These are phyloP conservation scores for Gibbula magus DNA, from an alignment of 2,888 invertebrate species.

Conservation along the genomic window DNA sequence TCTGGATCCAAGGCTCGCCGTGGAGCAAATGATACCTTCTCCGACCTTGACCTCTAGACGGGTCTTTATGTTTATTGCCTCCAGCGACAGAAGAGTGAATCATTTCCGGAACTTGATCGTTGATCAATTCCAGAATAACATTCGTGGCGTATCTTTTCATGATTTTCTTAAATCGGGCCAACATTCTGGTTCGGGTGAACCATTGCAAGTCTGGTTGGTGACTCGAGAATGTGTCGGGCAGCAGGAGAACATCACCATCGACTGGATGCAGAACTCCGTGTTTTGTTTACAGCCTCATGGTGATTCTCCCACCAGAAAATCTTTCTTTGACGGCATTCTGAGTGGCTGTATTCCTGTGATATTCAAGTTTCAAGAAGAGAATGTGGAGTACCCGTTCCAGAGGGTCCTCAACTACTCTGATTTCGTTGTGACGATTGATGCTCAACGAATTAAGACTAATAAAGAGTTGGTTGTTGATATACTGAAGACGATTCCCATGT, in stretches of 20 bases:
- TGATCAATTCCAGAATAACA: constrained; percentile 32
- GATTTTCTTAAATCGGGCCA: neutral
- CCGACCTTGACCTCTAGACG: constrained; percentile 12
- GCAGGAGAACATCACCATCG: constrained; percentile 30
- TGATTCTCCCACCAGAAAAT: constrained; percentile 53
- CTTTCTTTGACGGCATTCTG: constrained; percentile 47
- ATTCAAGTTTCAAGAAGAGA: constrained; percentile 21
- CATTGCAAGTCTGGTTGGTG: neutral
- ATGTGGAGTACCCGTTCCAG: constrained; percentile 53
- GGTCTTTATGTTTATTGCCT: constrained; percentile 43
- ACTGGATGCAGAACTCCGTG: constrained; percentile 46
- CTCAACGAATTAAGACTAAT: neutral
- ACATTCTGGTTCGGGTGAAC: neutral
- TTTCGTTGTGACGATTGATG: constrained; percentile 17
- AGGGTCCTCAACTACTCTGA: constrained; percentile 32
- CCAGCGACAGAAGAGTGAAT: constrained; percentile 33
- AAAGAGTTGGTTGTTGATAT: neutral
- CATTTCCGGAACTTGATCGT: constrained; percentile 33
- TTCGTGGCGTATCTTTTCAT: constrained; percentile 28
- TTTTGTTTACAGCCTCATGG: constrained; percentile 53
- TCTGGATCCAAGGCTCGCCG: neutral
- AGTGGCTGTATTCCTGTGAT: constrained; percentile 51
- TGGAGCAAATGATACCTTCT: neutral
- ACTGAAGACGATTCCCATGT: neutral
- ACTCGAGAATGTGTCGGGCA: neutral